Conservation (phyloP, 2,113 vertebrate genomes). For the Mystacornis crossleyi region DNA sequence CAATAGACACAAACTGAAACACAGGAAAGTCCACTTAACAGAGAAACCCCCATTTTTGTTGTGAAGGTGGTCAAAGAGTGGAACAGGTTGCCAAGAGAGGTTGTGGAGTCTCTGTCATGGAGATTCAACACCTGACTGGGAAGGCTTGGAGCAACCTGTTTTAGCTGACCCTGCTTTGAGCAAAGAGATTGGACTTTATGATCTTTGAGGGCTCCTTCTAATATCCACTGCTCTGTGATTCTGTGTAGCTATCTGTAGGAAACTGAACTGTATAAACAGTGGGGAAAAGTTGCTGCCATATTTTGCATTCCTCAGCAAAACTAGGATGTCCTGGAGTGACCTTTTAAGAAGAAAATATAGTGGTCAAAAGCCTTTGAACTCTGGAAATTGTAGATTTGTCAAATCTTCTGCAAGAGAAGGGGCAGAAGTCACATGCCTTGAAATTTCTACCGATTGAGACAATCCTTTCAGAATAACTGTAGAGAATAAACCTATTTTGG, state of each 20-base stretch:
- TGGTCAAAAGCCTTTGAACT: not conserved
- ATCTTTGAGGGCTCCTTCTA: not conserved
- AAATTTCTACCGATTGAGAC: not conserved
- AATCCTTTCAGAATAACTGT: not conserved
- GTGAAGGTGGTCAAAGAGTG: not conserved
- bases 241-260: not conserved
- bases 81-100: not conserved
- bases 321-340: not conserved
- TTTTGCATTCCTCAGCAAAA: not conserved
- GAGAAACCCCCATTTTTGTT: not conserved
- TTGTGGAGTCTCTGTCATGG: not conserved
- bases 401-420: not conserved
- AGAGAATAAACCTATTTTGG: constrained; percentile 4
- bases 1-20: not conserved
- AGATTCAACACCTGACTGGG: not conserved
- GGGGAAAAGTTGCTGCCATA: not conserved
- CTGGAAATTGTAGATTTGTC: not conserved
- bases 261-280: not conserved
- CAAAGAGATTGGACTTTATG: not conserved
- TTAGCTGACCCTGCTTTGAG: not conserved
- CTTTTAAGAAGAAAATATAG: not conserved
- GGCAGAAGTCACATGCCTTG: not conserved
- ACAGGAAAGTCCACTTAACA: not conserved
- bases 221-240: not conserved
- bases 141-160: not conserved